Percentiles rank a stretch among this genome's conserved stretches.
Evolutionary conservation across 2,797 vertebrate species (phyloP).

Genomic region (Syncerus caffer): DNA sequence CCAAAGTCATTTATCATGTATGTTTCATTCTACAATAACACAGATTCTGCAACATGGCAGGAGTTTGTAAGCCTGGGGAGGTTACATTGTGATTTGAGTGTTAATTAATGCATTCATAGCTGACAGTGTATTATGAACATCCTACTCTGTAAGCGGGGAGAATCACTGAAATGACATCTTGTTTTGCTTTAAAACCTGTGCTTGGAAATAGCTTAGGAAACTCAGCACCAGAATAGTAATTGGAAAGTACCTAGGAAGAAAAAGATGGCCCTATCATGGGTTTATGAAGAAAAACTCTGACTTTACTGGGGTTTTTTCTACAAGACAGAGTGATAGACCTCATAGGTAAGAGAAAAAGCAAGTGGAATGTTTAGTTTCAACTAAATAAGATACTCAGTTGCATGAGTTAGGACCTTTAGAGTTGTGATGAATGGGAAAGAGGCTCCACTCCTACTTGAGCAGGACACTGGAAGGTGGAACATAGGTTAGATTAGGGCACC

Average conservation of each 20-base stretch:
- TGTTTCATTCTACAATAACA: constrained; percentile 1
- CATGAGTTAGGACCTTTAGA: too few relatives aligned
- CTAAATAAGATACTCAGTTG: not conserved
- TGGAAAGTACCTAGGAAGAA: not conserved
- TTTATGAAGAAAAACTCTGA: not conserved
- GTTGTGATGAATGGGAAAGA: not conserved
- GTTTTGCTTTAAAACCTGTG: not conserved
- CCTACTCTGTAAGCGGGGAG: not conserved
- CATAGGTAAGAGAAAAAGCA: not conserved
- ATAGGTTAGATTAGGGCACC: not conserved
- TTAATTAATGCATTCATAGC: constrained; percentile 29
- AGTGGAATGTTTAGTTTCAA: not conserved
- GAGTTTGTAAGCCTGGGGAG: constrained; percentile 5
- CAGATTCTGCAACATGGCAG: not conserved
- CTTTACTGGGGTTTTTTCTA: not conserved
- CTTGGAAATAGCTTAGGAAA: not conserved
- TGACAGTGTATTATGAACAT: not conserved
- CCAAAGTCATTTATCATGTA: constrained; percentile 13
- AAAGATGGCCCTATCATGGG: too few relatives aligned
- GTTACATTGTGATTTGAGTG: constrained; percentile 31
- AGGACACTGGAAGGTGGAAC: not conserved
- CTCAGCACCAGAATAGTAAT: not conserved
- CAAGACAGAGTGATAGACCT: not conserved
- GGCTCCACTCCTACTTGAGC: not conserved
- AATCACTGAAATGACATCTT: not conserved